These are phyloP conservation scores for Podarcis cretensis DNA, from an alignment of 2,113 vertebrate species.

Conservation along the genomic window DNA sequence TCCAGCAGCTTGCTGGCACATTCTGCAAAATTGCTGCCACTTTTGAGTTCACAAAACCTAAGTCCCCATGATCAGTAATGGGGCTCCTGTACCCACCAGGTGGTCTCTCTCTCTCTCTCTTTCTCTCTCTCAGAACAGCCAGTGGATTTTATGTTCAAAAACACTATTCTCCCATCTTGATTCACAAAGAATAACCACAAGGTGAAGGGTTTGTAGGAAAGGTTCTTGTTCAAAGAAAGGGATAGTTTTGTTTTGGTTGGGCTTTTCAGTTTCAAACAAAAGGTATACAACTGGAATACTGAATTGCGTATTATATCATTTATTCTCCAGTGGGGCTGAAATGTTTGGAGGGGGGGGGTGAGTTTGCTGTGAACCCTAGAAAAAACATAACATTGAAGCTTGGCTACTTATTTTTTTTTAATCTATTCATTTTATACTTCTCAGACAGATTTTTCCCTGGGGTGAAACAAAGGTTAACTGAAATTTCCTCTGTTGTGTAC, in stretches of 20 bases:
- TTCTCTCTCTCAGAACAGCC: background rate
- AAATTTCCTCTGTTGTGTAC: constrained; percentile 87
- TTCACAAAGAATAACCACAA: constrained; percentile 47
- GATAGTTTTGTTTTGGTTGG: constrained; percentile 53
- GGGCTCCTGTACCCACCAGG: background rate
- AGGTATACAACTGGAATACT: constrained; percentile 57
- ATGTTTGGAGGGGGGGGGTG: constrained; percentile 61
- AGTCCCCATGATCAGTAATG: background rate
- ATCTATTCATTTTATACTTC: constrained; percentile 85
- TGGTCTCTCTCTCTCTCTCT: background rate
- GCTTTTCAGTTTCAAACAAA: constrained; percentile 64
- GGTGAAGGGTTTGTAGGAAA: constrained; percentile 48
- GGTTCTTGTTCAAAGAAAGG: constrained; percentile 19
- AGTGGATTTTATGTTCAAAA: constrained; percentile 17
- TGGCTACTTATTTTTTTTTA: constrained; percentile 74
- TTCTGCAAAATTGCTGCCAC: background rate
- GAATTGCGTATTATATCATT: constrained; percentile 68
- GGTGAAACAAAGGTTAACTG: constrained; percentile 90
- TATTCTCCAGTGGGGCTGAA: constrained; percentile 74
- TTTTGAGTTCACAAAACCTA: background rate
- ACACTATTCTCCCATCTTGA: constrained; percentile 34
- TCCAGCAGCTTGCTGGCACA: background rate
- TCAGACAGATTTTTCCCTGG: constrained; percentile 84
- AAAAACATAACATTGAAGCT: constrained; percentile 78
- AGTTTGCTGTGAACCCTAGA: constrained; percentile 74